Conservation (phyloP, 2,113 vertebrate species). For the Sus scrofa region T2T-Sscrofa CM000819.6:5797501-5798000, state of each 20-base stretch:
- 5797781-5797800: background rate
- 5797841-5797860: background rate
- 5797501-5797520: background rate
- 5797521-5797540: background rate
- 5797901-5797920: background rate
- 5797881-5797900: background rate
- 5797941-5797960: background rate
- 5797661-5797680: background rate
- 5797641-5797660: background rate
- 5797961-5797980: accelerated
- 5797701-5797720: background rate
- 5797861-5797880: background rate
- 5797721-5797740: background rate
- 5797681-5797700: background rate
- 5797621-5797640: background rate
- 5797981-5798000: background rate
- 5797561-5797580: background rate
- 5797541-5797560: background rate
- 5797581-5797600: background rate
- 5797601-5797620: background rate
- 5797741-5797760: background rate
- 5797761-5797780: background rate
- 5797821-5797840: background rate
- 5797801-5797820: background rate
- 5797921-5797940: background rate